These are phyloP conservation scores for Telenomus remus DNA, from an alignment of 1,140 invertebrate genomes.

Conservation along the genomic window DNA sequence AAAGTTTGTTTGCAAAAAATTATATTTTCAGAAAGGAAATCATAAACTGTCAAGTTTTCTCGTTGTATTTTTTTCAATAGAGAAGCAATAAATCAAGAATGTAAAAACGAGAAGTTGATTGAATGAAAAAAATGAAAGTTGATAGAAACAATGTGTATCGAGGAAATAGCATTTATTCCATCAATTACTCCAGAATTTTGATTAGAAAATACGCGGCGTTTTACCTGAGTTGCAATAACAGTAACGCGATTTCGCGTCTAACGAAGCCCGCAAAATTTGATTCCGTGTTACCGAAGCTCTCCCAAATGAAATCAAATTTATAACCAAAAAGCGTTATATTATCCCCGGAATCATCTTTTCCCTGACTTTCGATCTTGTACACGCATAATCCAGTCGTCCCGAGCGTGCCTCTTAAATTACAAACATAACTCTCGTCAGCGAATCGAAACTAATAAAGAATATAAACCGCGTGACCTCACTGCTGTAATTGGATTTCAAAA, in stretches of 20 bases:
- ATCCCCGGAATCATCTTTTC: conserved; percentile 26
- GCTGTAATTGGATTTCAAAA: conserved; percentile 27
- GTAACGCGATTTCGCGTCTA: conserved; percentile 29
- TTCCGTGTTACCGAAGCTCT: conserved; percentile 14
- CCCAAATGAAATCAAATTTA: conserved; percentile 30
- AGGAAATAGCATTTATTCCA: background rate
- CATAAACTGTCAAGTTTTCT: too few relatives aligned
- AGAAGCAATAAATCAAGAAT: too few relatives aligned
- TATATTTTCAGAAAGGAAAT: too few relatives aligned
- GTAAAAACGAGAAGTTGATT: too few relatives aligned
- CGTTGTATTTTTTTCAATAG: too few relatives aligned
- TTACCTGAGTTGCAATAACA: conserved; percentile 10
- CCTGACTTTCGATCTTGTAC: background rate
- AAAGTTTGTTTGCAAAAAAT: too few relatives aligned
- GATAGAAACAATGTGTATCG: conserved; percentile 6
- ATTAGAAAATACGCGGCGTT: conserved; percentile 19
- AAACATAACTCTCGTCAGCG: conserved; percentile 26
- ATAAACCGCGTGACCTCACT: background rate
- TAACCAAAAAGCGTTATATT: conserved; percentile 30
- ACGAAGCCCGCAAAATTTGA: conserved; percentile 39
- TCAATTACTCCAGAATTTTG: conserved; percentile 10
- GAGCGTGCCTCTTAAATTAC: conserved; percentile 9
- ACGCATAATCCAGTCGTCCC: conserved; percentile 6
- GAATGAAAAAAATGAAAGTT: too few relatives aligned
- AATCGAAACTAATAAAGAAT: conserved; percentile 15